Evolutionary conservation across 2,888 invertebrate species (phyloP), one percentile per base, ranked within the genome.

Genomic region (Drosophila greeni): DNA sequence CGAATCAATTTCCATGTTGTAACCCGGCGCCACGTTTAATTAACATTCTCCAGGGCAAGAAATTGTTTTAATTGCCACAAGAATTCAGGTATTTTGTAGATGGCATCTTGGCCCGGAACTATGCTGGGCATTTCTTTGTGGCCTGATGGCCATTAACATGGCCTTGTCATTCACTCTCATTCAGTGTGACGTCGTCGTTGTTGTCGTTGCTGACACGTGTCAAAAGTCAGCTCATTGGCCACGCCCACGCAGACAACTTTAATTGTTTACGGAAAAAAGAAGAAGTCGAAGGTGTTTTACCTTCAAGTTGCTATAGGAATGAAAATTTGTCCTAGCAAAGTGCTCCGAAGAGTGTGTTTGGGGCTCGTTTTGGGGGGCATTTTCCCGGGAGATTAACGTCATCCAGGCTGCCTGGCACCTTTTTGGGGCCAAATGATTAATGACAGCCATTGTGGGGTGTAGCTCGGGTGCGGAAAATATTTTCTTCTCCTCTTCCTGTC

Each of bases 391-490:
- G 67, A 67, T 67, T 67, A 67, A 67, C 67, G 59, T 69, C 49
- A 39, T 45, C 57, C 49, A 52, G 40, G 40, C 60, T 12, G 82
- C 72, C 66, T 61, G 72, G 60, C 83, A 85, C 85, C 84, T 84
- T 80, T 74, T 79, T 64, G 66, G n/a, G 31, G 66, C 72, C 75
- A 74, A 80, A 77, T 84, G 85, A 85, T 85, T 85, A 85, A 85
- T 85, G 85, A 82, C 76, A 72, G 72, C 74, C 64, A 83, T 77
- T 82, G 76, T 45, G 52, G 43, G 59, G 33, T n/a, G 18, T 39
- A 53, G 23, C 34, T 51, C 16, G 51, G 20, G 31, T 26, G 39
- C 34, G 45, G n/a, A 37, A 34, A 49, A 39, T 16, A 45, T 53
- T 52, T 42, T 36, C 48, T 14, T 7, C 34, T 18, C 34, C 34